Base-by-base conservation (phyloP, 1,140 invertebrate genomes). In the Apis cerana region DNA sequence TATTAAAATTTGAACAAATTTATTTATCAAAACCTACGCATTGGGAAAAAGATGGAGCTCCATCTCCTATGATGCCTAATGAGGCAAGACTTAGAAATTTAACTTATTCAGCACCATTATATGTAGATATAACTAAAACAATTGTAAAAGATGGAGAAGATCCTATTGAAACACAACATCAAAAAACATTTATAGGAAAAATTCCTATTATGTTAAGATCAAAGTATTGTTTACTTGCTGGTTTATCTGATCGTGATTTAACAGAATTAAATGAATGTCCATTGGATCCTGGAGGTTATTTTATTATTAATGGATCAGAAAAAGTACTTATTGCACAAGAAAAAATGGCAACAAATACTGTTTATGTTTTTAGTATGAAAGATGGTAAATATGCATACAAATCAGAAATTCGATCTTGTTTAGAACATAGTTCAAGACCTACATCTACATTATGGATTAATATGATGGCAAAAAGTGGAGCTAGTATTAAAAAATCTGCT, bases 281-380 rank as follows among this genome's bases (percentile, higher is more conserved):
- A 0, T 94, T 99, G 33, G 99, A 99, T 96, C 99, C 99, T 70
- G 99, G 98, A 87, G 98, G 98, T 84, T 99, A 99, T 92, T 99
- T 99, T 88, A 98, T 99, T 88, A 99, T 99, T 64, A 99, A 99
- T 92, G 98, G 98, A 3, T 99, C 98, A 13, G 98, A 99, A 94
- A 99, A 99, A 93, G 98, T 98, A 78, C 94, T 99, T 1, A 99
- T 99, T 94, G 99, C 99, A 13, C 99, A 99, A 94, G 99, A 99
- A 93, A 99, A 99, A 94, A 99, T 99, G 99, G 99, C 99, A 19
- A 99, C 99, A 15, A 99, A 99, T 92, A 99, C 99, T 76, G 99
- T 99, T 7, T 99, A 99, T 94, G 99, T 99, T 3, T 99, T 99
- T 92, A 97, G 98, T 90, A 99, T 99, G 97, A 99, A 99, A 94